Conservation (phyloP, 2,888 invertebrate genomes). For the Ethmia dodecea region DNA sequence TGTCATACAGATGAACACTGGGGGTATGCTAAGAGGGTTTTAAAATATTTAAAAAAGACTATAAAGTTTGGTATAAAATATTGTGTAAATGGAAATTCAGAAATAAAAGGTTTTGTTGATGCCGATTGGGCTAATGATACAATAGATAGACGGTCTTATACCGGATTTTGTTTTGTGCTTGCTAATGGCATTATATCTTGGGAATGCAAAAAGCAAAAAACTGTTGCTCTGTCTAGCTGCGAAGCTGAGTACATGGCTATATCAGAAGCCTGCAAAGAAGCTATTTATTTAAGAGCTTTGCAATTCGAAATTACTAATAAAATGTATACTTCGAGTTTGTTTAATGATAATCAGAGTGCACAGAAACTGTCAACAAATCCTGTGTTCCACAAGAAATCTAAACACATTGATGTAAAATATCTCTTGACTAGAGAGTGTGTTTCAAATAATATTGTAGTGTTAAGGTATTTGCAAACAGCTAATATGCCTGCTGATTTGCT, state of each 20-base stretch:
- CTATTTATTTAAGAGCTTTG: conserved; percentile 10
- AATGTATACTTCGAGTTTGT: conserved; percentile 1
- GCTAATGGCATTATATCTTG: conserved; percentile 5
- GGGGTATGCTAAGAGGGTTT: conserved; percentile 9
- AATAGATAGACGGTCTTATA: conserved; percentile 13
- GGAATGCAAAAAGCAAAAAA: conserved; percentile 11
- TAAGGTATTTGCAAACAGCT: conserved; percentile 6
- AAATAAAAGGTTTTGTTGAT: conserved; percentile 11
- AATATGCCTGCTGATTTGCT: conserved; percentile 9
- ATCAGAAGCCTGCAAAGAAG: conserved; percentile 11
- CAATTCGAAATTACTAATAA: conserved; percentile 7
- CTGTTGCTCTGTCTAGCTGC: conserved; percentile 8
- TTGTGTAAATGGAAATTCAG: conserved; percentile 3
- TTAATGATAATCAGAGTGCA: conserved; percentile 4
- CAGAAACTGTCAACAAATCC: conserved; percentile 1
- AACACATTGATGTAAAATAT: conserved; percentile 9
- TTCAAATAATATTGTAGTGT: conserved; percentile 5
- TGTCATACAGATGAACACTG: conserved; percentile 9
- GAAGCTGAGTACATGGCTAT: conserved; percentile 12
- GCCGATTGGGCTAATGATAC: conserved; percentile 12
- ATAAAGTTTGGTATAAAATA: conserved; percentile 8
- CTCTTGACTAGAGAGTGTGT: conserved; percentile 7
- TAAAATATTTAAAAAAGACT: conserved; percentile 11
- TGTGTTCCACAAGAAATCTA: conserved; percentile 3
- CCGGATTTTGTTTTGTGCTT: conserved; percentile 6